Conservation (phyloP, 2,113 vertebrate species). For the Scartelaos histophorus region DNA sequence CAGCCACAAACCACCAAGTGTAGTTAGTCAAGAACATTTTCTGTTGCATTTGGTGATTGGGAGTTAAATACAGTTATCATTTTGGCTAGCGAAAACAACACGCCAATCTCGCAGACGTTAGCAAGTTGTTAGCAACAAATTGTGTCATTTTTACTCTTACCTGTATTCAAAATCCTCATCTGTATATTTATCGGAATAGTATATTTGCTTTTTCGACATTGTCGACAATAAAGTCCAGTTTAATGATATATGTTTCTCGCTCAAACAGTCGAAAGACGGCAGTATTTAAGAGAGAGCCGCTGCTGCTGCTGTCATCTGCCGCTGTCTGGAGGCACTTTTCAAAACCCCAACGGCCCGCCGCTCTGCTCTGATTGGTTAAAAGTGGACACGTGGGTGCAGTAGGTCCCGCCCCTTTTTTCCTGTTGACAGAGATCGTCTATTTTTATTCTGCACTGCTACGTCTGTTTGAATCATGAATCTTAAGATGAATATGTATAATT, state of each 20-base stretch:
- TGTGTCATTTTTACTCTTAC: constrained; percentile 33
- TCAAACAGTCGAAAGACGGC: background rate
- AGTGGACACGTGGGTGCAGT: constrained; percentile 7
- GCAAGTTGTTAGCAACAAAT: constrained; percentile 1
- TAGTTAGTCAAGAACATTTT: background rate
- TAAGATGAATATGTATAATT: background rate
- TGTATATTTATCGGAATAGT: constrained; percentile 80
- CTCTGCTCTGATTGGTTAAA: constrained; percentile 55
- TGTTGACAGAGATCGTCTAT: background rate
- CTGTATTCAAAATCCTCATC: constrained; percentile 81
- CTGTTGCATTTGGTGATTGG: background rate
- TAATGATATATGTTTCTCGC: background rate
- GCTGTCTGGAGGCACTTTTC: constrained; percentile 55
- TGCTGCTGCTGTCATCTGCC: constrained; percentile 48
- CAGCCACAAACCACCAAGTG: background rate
- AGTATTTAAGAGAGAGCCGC: background rate
- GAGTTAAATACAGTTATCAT: background rate
- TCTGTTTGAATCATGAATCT: background rate
- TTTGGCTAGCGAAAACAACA: background rate
- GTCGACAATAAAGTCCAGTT: background rate
- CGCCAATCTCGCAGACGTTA: background rate
- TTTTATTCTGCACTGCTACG: background rate
- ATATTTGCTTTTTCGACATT: constrained; percentile 80
- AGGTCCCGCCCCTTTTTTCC: rapidly evolving
- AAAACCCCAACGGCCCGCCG: constrained; percentile 67